These are phyloP conservation scores for Lasioglossum pauxillum DNA, from an alignment of 2,888 invertebrate species.

Conservation along the genomic window DNA sequence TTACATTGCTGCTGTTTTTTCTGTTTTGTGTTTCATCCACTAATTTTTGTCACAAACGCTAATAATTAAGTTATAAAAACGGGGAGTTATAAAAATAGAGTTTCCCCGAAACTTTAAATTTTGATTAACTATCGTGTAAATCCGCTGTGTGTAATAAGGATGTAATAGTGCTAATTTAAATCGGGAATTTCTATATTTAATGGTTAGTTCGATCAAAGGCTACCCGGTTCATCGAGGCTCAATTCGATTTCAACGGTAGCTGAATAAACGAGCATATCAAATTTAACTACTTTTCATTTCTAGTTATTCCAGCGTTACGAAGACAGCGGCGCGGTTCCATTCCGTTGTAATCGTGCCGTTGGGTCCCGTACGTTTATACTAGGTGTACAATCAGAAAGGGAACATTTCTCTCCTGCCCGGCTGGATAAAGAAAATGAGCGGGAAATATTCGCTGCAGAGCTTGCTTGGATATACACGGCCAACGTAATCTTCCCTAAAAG, in stretches of 20 bases:
- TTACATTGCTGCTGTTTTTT: neutral
- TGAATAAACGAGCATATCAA: conserved; percentile 32
- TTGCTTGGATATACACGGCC: neutral
- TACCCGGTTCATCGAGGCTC: neutral
- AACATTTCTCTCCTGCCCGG: conserved; percentile 25
- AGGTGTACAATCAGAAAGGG: conserved; percentile 24
- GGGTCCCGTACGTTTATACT: conserved; percentile 38
- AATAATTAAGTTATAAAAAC: neutral
- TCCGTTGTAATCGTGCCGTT: conserved; percentile 42
- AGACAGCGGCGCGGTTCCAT: conserved; percentile 34
- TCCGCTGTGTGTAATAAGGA: neutral
- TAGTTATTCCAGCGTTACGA: conserved; percentile 20
- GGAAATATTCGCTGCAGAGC: neutral
- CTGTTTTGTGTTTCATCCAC: neutral
- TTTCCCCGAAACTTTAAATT: no score
- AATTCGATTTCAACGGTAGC: conserved; percentile 15
- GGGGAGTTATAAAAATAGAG: no score
- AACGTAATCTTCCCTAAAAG: conserved; percentile 6
- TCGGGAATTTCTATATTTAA: neutral
- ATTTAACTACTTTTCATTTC: conserved; percentile 55
- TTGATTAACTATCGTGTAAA: neutral
- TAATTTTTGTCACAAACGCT: neutral
- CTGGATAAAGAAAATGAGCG: conserved; percentile 18
- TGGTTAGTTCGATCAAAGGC: neutral
- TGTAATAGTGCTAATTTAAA: neutral